Percentiles rank a stretch among this genome's conserved stretches.
phyloP scores from a whole-genome alignment of 1,140 invertebrate genomes.

The Schlechtendalia chinensis region DNA sequence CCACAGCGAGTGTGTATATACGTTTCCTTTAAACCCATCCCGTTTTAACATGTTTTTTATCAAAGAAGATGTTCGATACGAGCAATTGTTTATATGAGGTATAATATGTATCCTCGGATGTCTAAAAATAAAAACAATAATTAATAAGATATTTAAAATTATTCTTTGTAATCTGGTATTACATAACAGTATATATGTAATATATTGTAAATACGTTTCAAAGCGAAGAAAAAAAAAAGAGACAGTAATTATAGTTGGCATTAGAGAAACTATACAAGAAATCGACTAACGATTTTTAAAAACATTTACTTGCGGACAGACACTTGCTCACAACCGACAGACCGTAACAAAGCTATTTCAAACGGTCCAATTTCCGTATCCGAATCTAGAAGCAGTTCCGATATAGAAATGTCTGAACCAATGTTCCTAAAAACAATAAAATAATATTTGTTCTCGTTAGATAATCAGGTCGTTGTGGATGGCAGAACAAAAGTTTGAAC shows the following conservation, averaged over 20 bases:
- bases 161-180: too few relatives aligned
- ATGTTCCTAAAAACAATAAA: not conserved
- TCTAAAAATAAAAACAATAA: slow-evolving; percentile 7
- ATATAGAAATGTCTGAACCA: slow-evolving; percentile 17
- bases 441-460: not conserved
- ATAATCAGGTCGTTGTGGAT: not conserved
- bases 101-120: slow-evolving; percentile 20
- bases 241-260: too few relatives aligned
- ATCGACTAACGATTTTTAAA: not conserved
- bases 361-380: not conserved
- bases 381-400: not conserved
- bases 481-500: too few relatives aligned
- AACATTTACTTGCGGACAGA: not conserved
- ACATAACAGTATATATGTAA: too few relatives aligned
- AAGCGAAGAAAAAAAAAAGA: too few relatives aligned
- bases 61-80: not conserved
- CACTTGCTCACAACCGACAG: not conserved
- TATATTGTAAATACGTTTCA: too few relatives aligned
- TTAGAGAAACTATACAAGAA: too few relatives aligned
- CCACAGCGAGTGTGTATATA: not conserved
- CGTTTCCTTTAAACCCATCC: not conserved
- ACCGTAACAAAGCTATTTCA: slow-evolving; percentile 12
- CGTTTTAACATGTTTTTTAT: not conserved
- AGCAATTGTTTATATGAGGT: not conserved
- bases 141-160: not conserved